Percentiles rank a stretch among this genome's conserved stretches.
Conservation (phyloP, 2,888 invertebrate species). For the Dryomyza anilis region DNA sequence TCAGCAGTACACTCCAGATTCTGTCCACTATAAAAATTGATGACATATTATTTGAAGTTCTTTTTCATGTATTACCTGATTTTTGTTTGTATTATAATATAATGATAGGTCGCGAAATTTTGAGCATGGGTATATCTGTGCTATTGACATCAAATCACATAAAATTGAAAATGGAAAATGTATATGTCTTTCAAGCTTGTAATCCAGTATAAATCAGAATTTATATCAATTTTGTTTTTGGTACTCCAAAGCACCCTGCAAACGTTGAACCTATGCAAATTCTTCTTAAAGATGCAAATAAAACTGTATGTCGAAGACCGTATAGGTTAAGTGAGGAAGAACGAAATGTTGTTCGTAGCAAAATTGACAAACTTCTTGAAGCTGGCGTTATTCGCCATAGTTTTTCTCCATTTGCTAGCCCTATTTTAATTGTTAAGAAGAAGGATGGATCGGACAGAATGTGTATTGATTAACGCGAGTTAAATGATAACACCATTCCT, state of each 20-base stretch:
- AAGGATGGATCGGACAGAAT: background rate
- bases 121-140: slow-evolving; percentile 4
- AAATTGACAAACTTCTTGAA: too few relatives aligned
- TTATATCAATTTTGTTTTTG: background rate
- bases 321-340: background rate
- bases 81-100: background rate
- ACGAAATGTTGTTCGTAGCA: too few relatives aligned
- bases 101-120: background rate
- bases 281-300: background rate
- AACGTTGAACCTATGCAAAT: background rate
- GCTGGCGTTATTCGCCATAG: too few relatives aligned
- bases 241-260: background rate
- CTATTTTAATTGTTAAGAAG: background rate
- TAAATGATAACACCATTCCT: too few relatives aligned
- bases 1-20: too few relatives aligned
- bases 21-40: too few relatives aligned
- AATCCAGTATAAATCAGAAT: background rate
- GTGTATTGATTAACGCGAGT: too few relatives aligned
- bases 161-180: too few relatives aligned
- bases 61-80: background rate
- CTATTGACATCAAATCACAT: background rate
- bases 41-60: too few relatives aligned
- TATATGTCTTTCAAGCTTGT: too few relatives aligned
- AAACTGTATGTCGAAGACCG: background rate
- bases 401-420: background rate